Base-by-base conservation (phyloP, 2,113 vertebrate species). In the Dicentrarchus labrax region DNA sequence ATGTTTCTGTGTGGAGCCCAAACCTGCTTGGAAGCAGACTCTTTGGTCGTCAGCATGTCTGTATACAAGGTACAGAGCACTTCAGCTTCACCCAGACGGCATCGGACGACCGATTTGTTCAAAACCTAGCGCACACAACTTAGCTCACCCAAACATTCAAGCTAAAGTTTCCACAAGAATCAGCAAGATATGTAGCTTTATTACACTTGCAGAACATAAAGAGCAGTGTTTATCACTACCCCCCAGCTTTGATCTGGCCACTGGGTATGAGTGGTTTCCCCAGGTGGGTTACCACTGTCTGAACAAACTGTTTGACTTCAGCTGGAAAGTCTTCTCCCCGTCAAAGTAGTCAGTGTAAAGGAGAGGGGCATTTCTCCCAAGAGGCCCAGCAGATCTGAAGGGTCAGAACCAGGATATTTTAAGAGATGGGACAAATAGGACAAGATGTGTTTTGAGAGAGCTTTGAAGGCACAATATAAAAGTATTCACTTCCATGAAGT, bases 291-390 rank as follows among this genome's bases (percentile, higher is more conserved):
- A 93, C 93, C 22, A 94, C 92, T 15, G 91, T 93, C 50, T 94
- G 90, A 24, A 92, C 92, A 48, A 80, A 90, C 21, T 77, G 73
- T 7, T 93, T 81, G 61, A 93, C 71, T 68, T 92, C 19, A 41
- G 61, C 76, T 93, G 70, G 70, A 93, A 76, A 0, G 91, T 92
- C 6, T 82, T 77, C 3, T 77, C 66, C 1, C 80, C 22, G 13
- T 96, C 92, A 83, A 96, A 96, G 76, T 78, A 22, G 43, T 90
- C 88, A 30, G 50, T 91, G 83, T 47, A 64, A 95, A 95, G 72
- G 21, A 30, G n/a, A 84, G 72, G 5, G 74, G 76, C 0, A 21
- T 60, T 56, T 86, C 84, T 15, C 53, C 80, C 67, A 66, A 64
- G 19, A 89, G 66, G 7, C 45, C 38, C 22, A 41, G 21, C 45